Evolutionary conservation across 2,113 vertebrate genomes (phyloP), one percentile per base, ranked within the genome.

Genomic region (Hippocampus abdominalis): DNA sequence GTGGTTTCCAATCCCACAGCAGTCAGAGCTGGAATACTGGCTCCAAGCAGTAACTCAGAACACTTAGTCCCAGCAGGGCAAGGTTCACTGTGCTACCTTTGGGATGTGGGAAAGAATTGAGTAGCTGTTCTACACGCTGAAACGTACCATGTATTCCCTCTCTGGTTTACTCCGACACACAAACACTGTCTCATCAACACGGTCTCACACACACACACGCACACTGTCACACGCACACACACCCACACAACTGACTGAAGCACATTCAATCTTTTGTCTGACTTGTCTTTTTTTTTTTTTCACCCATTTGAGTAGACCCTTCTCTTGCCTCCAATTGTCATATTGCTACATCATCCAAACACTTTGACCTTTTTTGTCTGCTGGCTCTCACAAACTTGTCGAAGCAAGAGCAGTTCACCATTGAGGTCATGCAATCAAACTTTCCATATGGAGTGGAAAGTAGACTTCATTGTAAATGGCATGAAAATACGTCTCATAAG

Each of bases 1-100:
- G 67, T 75, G 78, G 71, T 82, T 87, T 86, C 76, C 74, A 74
- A 70, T 80, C 78, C 72, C 78, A 75, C 66, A 73, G 74, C 74
- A 75, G 69, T 76, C 61, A 59, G 60, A 48, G 62, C 76, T 80
- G 70, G 64, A 71, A 76, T 54, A 72, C 54, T 29, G 68, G 59
- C 56, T 46, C 72, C 57, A 63, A 63, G 75, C 68, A 65, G 69
- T 66, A 79, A 70, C 70, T 79, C 74, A 29, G 18, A 73, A 66
- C 32, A n/a, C 71, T 72, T 80, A 66, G 69, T 80, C 78, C 80
- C 77, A 83, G 79, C 75, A 81, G 80, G 86, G 81, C 53, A 56
- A 79, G 76, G 83, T 80, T 66, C 64, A 9, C 74, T 80, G 74
- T 64, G 25, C 66, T n/a, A 48, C 68, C 66, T 77, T 73, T 64